phyloP scores from a whole-genome alignment of 2,888 invertebrate species.

The Leptopilina drosophilae region DNA sequence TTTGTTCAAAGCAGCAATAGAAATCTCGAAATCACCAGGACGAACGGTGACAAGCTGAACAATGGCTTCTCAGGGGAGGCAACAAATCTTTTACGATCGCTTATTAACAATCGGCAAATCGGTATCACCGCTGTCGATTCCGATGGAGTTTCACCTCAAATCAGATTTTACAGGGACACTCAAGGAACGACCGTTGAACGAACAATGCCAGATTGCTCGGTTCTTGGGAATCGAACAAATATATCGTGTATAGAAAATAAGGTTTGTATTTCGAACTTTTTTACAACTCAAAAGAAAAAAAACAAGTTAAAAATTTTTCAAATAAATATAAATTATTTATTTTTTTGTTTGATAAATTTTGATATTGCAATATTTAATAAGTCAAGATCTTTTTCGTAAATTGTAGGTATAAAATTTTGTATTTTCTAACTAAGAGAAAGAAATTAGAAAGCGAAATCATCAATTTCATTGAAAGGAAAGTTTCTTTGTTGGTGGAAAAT shows the following conservation, averaged over 20 bases:
- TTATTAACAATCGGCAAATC: constrained; percentile 87
- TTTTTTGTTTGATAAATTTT: too few species aligned
- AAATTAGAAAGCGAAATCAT: too few species aligned
- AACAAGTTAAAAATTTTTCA: too few species aligned
- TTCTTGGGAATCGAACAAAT: constrained; percentile 74
- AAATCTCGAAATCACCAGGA: constrained; percentile 74
- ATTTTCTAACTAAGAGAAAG: too few species aligned
- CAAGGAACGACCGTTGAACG: constrained; percentile 79
- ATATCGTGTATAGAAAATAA: constrained; percentile 70
- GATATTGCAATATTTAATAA: too few species aligned
- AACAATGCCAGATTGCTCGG: constrained; percentile 73
- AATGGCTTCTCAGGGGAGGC: constrained; percentile 81
- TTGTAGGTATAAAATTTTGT: too few species aligned
- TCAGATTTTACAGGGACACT: constrained; percentile 80
- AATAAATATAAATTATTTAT: too few species aligned
- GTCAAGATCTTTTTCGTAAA: too few species aligned
- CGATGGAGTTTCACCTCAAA: constrained; percentile 76
- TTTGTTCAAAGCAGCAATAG: constrained; percentile 66
- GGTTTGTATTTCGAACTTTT: constrained; percentile 57
- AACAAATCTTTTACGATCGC: constrained; percentile 85
- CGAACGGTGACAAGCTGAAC: constrained; percentile 73
- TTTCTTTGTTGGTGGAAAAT: too few species aligned
- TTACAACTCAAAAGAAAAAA: too few species aligned
- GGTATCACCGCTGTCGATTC: constrained; percentile 80
- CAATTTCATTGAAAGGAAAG: too few species aligned